A percentile compares a stretch with the other conserved stretches of the same genome.
Evolutionary conservation across 2,797 vertebrate genomes (phyloP).

Genomic region (Silurus aristotelis): DNA sequence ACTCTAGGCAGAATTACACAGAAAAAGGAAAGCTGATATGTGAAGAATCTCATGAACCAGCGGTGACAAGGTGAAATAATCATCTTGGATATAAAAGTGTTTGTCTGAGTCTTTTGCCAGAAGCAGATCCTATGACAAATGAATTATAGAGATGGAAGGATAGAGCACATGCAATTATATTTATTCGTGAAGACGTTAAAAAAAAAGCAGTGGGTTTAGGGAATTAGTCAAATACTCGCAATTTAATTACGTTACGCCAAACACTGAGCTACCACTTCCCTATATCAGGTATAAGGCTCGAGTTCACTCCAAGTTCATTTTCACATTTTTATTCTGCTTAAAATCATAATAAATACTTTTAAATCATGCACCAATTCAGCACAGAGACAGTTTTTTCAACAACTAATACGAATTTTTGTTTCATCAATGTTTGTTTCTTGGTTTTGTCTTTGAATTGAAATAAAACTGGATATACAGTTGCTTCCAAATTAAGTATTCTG

Average conservation of each 20-base stretch:
- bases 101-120: conserved; percentile 10
- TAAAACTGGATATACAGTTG: not conserved
- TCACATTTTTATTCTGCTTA: not conserved
- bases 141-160: conserved; percentile 25
- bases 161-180: conserved; percentile 23
- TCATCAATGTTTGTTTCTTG: not conserved
- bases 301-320: not conserved
- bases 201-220: conserved; percentile 1
- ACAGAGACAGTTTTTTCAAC: not conserved
- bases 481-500: not conserved
- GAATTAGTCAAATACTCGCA: conserved; percentile 18
- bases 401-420: not conserved
- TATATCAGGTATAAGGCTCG: not conserved
- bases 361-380: not conserved
- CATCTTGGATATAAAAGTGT: conserved; percentile 1
- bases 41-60: conserved; percentile 12
- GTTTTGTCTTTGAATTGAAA: not conserved
- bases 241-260: conserved; percentile 3
- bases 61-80: conserved; percentile 30
- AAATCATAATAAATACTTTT: not conserved
- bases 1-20: conserved; percentile 22
- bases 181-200: not conserved
- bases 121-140: conserved; percentile 19
- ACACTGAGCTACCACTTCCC: not conserved
- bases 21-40: not conserved